Percentiles rank a stretch among this genome's conserved stretches.
These are phyloP conservation scores for Eupithecia vulgata DNA, from an alignment of 2,888 invertebrate genomes.

Conservation along the genomic window DNA sequence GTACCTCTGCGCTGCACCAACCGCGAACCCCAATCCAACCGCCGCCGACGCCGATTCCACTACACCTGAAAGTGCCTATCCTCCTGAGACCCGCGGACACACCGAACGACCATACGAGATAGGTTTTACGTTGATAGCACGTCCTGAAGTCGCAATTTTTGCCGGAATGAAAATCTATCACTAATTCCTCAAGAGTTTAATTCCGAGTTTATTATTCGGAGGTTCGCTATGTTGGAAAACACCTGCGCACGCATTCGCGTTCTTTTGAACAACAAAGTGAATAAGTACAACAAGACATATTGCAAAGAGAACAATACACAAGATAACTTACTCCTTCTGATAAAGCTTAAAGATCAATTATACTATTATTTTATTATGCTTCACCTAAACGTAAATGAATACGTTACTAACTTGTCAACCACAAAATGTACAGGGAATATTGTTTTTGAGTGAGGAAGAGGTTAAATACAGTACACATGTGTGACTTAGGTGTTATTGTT, in stretches of 20 bases:
- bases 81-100: slow-evolving; percentile 23
- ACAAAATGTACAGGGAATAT: neutral
- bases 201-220: neutral
- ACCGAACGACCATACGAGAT: neutral
- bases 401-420: neutral
- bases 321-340: neutral
- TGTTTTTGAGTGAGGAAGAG: neutral
- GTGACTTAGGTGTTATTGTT: neutral
- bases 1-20: slow-evolving; percentile 61
- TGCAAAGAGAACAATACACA: neutral
- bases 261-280: neutral
- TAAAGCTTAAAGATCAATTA: neutral
- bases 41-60: slow-evolving; percentile 47
- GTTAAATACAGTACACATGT: neutral
- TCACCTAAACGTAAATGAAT: neutral
- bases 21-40: slow-evolving; percentile 35
- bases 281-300: neutral
- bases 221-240: neutral
- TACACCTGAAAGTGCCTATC: slow-evolving; percentile 39
- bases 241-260: neutral
- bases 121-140: neutral
- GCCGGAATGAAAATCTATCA: neutral
- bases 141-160: neutral
- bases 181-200: neutral
- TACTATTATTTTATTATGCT: neutral